Base-by-base conservation (phyloP, 2,113 vertebrate species). In the Choloepus hoffmanni region DNA sequence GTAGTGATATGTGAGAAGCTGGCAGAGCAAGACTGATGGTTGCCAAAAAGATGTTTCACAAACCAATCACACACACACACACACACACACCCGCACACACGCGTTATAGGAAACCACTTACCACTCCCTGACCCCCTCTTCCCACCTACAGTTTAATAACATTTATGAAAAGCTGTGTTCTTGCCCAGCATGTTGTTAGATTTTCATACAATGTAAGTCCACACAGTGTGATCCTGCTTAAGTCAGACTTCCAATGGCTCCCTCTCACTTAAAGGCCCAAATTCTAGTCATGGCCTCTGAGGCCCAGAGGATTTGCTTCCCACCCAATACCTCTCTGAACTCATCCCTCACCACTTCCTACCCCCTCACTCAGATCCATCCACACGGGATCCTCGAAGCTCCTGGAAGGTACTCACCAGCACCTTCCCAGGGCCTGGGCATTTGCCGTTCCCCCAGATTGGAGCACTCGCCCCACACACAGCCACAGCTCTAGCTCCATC, bases 361-460 rank as follows among this genome's bases (percentile, higher is more conserved):
- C 24, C 23, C 23, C 24, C 19, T 50, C 28, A 2, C 11, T 36
- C 21, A 0, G 3, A 70, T 72, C 36, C 72, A 45, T 33, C 36
- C 55, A 18, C 16, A 2, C 0, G 0, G 6, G 30, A 48, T 68
- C 36, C 68, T 33, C 33, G 13, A 11, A 55, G 23, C 67, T 89
- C 36, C 58, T 6, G 30, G 73, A 21, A 36, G 36, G 23, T 33
- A 24, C 43, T 58, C 68, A 30, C 13, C 2, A 28, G 1, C 12
- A 9, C 6, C 28, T 43, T 23, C 62, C 36, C 43, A 3, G 33
- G 8, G 23, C 15, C 43, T 30, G 8, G 2, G 36, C 0, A 0
- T 16, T 45, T 30, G 18, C 74, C 7, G 0, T 3, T 50, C 19
- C 65, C 73, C n/a, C 18, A 3, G 1, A 7, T 0, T 4, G 55